Evolutionary conservation across 1,140 invertebrate species (phyloP).

Genomic region (Megalonaias nervosa): DNA sequence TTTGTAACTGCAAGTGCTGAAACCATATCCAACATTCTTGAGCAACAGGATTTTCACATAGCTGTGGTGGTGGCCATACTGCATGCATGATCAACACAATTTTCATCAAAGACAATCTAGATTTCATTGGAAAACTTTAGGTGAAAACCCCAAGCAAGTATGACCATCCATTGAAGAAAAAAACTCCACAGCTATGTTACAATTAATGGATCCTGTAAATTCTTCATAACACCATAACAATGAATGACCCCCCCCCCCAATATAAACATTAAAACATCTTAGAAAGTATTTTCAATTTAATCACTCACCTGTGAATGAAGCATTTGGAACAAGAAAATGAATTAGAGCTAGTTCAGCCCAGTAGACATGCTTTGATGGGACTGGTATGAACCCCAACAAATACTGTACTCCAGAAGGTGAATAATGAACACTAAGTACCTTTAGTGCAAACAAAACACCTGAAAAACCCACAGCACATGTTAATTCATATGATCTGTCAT

Average conservation of each 20-base stretch:
- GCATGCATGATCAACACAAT: too few relatives aligned
- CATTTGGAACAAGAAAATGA: conserved; percentile 76
- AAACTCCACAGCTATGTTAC: too few relatives aligned
- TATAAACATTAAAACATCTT: background rate
- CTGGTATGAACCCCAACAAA: conserved; percentile 73
- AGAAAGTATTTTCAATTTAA: background rate
- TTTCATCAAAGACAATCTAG: too few relatives aligned
- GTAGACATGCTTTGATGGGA: conserved; percentile 77
- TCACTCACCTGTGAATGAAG: conserved; percentile 65
- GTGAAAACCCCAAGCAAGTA: too few relatives aligned
- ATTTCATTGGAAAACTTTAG: too few relatives aligned
- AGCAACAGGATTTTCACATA: too few relatives aligned
- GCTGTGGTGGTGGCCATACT: too few relatives aligned
- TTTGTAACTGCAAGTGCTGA: too few relatives aligned
- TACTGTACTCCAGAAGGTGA: conserved; percentile 70
- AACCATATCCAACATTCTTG: too few relatives aligned
- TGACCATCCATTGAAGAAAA: too few relatives aligned
- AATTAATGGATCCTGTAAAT: too few relatives aligned
- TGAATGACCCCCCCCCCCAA: background rate
- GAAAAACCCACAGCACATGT: conserved; percentile 82
- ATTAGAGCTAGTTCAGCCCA: conserved; percentile 82
- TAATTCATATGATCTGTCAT: conserved; percentile 69
- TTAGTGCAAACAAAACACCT: conserved; percentile 79
- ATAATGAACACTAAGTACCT: conserved; percentile 77
- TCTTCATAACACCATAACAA: background rate